Base-by-base conservation (phyloP, 1,140 invertebrate species). In the Drosophila triauraria region DNA sequence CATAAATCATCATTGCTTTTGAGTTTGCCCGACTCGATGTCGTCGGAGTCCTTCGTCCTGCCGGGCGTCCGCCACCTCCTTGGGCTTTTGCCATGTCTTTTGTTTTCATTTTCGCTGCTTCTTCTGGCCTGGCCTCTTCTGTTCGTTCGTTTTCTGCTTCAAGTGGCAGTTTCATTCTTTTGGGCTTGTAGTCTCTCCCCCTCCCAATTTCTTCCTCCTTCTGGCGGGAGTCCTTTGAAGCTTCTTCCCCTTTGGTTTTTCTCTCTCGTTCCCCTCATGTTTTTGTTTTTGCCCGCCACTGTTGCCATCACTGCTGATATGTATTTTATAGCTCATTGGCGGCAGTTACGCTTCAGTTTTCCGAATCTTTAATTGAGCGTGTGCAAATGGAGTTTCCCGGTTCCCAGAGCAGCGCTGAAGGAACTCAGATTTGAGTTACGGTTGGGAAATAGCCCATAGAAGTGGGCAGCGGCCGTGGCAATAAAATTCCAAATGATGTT, bases 1-100 rank as follows among this genome's bases (percentile, higher is more conserved):
- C 81, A 90, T 87, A 87, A 87, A 87, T 90, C 84, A 87, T 87
- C 85, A 87, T 87, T 84, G 84, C 84, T 90, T 87, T 88, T 90
- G 61, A 87, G 83, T 85, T 86, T 75, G 62, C 72, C 72, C 72
- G 72, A 57, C 43, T 51, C 51, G 42, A 44, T 61, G 72, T 65
- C 72, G 59, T 48, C 74, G 65, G 78, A 87, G 80, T 74, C 61
- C 59, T 76, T 64, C 56, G 59, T 59, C 74, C 44, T 82, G 47
- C 27, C 61, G n/a, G n/a, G n/a, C 30, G 17, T 4, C 13, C 46
- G n/a, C 12, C 46, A 23, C 12, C 30, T 62, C 71, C 72, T 75
- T 54, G 47, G 42, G 59, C 35, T 50, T 68, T 63, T 69, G 75
- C 70, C 59, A 54, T 79, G 50, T 62, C 84, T 83, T 88, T 88